Evolutionary conservation across 2,888 invertebrate genomes (phyloP).

Genomic region (Cephus pulcher): DNA sequence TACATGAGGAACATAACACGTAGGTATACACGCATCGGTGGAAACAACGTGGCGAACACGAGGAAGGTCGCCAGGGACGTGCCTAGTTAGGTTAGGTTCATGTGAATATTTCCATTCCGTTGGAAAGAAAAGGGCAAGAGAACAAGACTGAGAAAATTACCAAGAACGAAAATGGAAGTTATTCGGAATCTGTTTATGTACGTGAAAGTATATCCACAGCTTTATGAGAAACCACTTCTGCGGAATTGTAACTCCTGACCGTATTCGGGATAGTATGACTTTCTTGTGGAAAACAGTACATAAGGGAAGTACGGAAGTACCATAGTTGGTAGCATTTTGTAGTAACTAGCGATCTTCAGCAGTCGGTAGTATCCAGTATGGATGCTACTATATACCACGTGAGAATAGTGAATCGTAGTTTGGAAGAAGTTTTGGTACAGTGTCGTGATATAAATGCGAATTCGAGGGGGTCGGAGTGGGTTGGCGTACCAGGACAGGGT

Average conservation of each 20-base stretch:
- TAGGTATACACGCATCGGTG: background rate
- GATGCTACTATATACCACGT: background rate
- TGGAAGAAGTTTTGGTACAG: background rate
- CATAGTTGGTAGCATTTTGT: background rate
- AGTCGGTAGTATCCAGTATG: background rate
- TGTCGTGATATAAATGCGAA: constrained; percentile 18
- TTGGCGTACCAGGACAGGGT: constrained; percentile 21
- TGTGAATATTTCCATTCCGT: background rate
- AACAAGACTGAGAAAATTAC: background rate
- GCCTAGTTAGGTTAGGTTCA: background rate
- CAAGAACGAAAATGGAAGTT: background rate
- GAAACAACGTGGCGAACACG: background rate
- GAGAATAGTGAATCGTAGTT: background rate
- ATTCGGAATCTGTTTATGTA: background rate
- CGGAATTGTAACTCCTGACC: background rate
- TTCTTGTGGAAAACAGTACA: background rate
- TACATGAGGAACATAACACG: constrained; percentile 18
- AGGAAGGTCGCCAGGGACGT: background rate
- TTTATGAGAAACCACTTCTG: background rate
- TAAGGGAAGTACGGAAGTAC: background rate
- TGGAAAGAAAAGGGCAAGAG: background rate
- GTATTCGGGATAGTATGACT: background rate
- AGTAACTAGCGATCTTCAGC: background rate
- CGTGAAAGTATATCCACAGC: background rate
- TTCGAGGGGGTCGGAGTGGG: constrained; percentile 8